Percentiles rank a stretch among this genome's conserved stretches.
phyloP scores from a whole-genome alignment of 2,113 vertebrate species.

The Gulo gulo region DNA sequence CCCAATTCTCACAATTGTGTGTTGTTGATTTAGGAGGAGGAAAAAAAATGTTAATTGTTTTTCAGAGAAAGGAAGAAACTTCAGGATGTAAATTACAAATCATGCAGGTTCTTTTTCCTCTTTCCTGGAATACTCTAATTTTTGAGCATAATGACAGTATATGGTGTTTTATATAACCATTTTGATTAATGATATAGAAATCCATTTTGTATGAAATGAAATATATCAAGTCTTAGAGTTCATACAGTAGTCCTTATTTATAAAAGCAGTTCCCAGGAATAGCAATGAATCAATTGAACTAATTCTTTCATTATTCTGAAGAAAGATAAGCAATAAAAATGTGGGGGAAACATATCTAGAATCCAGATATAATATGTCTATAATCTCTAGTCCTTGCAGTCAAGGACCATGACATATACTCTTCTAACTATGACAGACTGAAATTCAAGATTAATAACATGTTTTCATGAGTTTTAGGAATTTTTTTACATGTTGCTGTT shows the following conservation, averaged over 20 bases:
- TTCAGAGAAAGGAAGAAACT: conserved; percentile 60
- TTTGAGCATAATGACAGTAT: not conserved
- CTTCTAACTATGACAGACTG: not conserved
- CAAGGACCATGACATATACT: not conserved
- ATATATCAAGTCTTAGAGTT: not conserved
- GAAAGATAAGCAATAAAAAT: conserved; percentile 13
- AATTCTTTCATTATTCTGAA: conserved; percentile 35
- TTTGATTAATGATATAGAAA: not conserved
- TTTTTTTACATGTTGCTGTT: conserved; percentile 20
- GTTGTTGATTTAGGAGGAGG: conserved; percentile 38
- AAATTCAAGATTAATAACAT: not conserved
- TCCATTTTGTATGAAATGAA: not conserved
- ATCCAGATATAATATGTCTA: not conserved
- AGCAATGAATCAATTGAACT: conserved; percentile 13
- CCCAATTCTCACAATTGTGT: conserved; percentile 42
- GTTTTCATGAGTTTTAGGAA: not conserved
- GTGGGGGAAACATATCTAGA: not conserved
- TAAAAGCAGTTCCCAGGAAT: conserved; percentile 5
- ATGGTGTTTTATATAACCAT: not conserved
- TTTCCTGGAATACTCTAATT: conserved; percentile 33
- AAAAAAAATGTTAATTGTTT: conserved; percentile 41
- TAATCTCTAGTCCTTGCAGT: not conserved
- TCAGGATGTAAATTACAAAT: conserved; percentile 59
- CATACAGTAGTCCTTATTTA: not conserved
- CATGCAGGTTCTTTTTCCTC: conserved; percentile 34